A percentile compares a stretch with the other conserved stretches of the same genome.
Conservation (phyloP, 2,113 vertebrate species). For the Otocyon megalotis region DNA sequence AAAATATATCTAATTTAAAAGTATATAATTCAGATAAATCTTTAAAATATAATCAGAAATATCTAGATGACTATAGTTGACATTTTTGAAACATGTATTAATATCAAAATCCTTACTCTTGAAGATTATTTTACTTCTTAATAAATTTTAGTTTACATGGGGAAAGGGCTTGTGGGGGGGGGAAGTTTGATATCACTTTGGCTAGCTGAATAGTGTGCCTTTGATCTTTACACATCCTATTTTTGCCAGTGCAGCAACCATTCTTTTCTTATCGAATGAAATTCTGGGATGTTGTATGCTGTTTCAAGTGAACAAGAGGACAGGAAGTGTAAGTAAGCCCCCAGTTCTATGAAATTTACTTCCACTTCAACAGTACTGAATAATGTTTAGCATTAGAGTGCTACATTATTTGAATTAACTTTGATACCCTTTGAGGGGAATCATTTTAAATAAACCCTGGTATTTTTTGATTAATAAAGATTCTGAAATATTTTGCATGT, state of each 20-base stretch:
- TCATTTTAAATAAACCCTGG: constrained; percentile 73
- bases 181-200: constrained; percentile 76
- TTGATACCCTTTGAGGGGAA: constrained; percentile 73
- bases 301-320: constrained; percentile 80
- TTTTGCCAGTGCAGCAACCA: constrained; percentile 71
- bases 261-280: constrained; percentile 63
- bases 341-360: constrained; percentile 79
- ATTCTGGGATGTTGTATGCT: constrained; percentile 77
- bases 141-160: constrained; percentile 51
- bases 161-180: constrained; percentile 9
- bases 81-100: constrained; percentile 74
- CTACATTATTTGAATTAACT: constrained; percentile 79
- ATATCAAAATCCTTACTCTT: constrained; percentile 78
- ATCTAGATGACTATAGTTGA: constrained; percentile 69
- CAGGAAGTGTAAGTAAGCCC: constrained; percentile 76
- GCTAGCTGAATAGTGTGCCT: constrained; percentile 83
- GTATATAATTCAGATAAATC: constrained; percentile 72
- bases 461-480: constrained; percentile 76
- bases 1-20: constrained; percentile 76
- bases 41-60: constrained; percentile 76
- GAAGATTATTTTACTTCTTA: constrained; percentile 75
- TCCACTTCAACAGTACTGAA: constrained; percentile 75
- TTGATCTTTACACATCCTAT: constrained; percentile 76
- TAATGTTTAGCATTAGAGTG: constrained; percentile 73
- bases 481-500: constrained; percentile 81